Percentiles rank a stretch among this genome's conserved stretches.
These are phyloP conservation scores for Leptopilina boulardi DNA, from an alignment of 1,140 invertebrate genomes.

Conservation along the genomic window DNA sequence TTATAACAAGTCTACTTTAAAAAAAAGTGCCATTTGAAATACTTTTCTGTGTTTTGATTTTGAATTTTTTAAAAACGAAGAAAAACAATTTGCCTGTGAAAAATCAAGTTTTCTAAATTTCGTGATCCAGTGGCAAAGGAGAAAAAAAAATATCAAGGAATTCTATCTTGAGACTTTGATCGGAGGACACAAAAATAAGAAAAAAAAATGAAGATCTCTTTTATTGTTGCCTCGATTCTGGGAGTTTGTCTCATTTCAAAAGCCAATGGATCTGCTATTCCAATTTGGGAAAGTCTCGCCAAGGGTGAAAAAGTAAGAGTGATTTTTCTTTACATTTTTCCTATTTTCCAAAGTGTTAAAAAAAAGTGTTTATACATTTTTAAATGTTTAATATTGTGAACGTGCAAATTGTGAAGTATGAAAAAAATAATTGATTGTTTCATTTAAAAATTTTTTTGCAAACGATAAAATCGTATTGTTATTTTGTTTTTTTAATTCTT, in stretches of 20 bases:
- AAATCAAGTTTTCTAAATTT: not conserved
- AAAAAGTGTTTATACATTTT: not conserved
- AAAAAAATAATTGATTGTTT: no score
- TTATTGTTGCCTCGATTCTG: not conserved
- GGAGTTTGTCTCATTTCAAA: slow-evolving; percentile 3
- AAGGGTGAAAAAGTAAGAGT: slow-evolving; percentile 11
- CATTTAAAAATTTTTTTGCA: no score
- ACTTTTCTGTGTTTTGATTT: slow-evolving; percentile 24
- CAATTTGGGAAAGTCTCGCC: slow-evolving; percentile 4
- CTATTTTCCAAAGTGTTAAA: not conserved
- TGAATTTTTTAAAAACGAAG: not conserved
- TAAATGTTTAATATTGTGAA: not conserved
- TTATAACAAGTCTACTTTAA: not conserved
- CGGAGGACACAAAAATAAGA: not conserved
- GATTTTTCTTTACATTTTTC: not conserved
- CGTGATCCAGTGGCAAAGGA: not conserved
- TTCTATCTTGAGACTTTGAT: not conserved
- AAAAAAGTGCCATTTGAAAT: not conserved
- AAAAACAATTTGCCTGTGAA: not conserved
- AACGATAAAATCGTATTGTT: no score
- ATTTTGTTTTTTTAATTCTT: no score
- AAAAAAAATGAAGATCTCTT: slow-evolving; percentile 6
- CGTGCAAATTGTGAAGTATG: not conserved
- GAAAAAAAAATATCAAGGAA: not conserved
- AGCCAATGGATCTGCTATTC: slow-evolving; percentile 15